These are phyloP conservation scores for Apamea anceps DNA, from an alignment of 2,888 invertebrate genomes.

Conservation along the genomic window DNA sequence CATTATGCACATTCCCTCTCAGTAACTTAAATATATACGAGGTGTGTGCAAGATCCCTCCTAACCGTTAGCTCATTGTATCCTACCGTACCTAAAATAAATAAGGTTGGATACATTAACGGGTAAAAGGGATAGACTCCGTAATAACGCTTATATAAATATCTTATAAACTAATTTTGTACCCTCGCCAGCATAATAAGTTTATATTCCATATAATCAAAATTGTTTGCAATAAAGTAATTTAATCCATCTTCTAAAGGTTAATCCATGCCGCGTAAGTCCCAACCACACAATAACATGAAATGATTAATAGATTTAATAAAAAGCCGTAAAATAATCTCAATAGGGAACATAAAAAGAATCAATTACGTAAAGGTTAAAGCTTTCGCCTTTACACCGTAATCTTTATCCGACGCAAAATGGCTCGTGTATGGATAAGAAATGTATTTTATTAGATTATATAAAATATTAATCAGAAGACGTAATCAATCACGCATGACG, in stretches of 20 bases:
- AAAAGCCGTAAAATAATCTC: conserved; percentile 5
- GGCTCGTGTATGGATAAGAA: conserved; percentile 12
- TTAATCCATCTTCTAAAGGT: conserved; percentile 8
- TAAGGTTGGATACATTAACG: too few relatives aligned
- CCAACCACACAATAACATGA: conserved; percentile 1
- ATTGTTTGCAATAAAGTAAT: neutral
- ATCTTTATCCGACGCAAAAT: conserved; percentile 18
- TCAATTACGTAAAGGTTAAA: conserved; percentile 27
- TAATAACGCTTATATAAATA: too few relatives aligned
- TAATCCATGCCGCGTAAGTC: neutral
- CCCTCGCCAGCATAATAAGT: too few relatives aligned
- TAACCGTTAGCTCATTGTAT: too few relatives aligned
- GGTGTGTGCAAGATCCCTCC: too few relatives aligned
- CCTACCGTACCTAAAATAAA: too few relatives aligned
- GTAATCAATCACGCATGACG: conserved; percentile 67
- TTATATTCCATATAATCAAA: neutral
- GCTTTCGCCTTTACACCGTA: conserved; percentile 9
- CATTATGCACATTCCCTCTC: too few relatives aligned
- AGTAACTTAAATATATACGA: too few relatives aligned
- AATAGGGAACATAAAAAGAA: conserved; percentile 27
- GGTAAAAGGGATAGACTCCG: too few relatives aligned
- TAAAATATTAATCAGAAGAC: conserved; percentile 63
- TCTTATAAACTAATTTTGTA: too few relatives aligned
- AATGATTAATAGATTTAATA: conserved; percentile 31
- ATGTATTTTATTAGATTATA: conserved; percentile 61